Evolutionary conservation across 2,888 invertebrate species (phyloP).

Genomic region (Aleiodes testaceus): DNA sequence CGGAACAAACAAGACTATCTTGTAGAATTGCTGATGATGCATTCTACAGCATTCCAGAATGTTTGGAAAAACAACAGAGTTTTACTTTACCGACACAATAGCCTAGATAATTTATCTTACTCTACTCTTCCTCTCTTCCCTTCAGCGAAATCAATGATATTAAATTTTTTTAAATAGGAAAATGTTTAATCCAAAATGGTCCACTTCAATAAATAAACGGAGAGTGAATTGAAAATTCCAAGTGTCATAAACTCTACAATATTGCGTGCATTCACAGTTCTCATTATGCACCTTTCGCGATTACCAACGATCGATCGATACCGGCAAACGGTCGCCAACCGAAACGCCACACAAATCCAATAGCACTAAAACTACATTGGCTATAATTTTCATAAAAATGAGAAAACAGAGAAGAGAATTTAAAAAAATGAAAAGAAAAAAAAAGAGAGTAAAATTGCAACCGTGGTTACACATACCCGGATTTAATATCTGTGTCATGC

Average conservation of each 20-base stretch:
- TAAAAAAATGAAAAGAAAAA: slow-evolving; percentile 4
- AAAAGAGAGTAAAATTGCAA: slow-evolving; percentile 30
- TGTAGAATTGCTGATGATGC: slow-evolving; percentile 21
- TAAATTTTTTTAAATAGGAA: no score
- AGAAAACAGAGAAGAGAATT: neutral
- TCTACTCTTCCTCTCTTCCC: neutral
- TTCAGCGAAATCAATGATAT: no score
- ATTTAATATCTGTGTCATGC: slow-evolving; percentile 57
- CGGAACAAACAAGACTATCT: slow-evolving; percentile 20
- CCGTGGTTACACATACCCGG: slow-evolving; percentile 49
- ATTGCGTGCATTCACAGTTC: slow-evolving; percentile 39
- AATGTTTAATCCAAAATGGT: neutral
- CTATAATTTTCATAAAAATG: slow-evolving; percentile 23
- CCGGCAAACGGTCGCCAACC: slow-evolving; percentile 36
- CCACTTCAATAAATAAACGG: no score
- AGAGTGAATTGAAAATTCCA: neutral
- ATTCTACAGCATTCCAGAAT: neutral
- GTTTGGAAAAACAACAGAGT: neutral
- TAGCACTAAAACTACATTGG: slow-evolving; percentile 15
- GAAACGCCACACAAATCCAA: slow-evolving; percentile 3
- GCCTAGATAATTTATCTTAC: neutral
- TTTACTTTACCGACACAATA: slow-evolving; percentile 6
- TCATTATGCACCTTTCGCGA: slow-evolving; percentile 44
- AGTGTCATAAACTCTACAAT: slow-evolving; percentile 16
- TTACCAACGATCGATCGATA: slow-evolving; percentile 39